A percentile compares a stretch with the other conserved stretches of the same genome.
Conservation (phyloP, 30 jellyfish, hydroid and myxozoan species). For the Clytia hemisphaerica region DNA sequence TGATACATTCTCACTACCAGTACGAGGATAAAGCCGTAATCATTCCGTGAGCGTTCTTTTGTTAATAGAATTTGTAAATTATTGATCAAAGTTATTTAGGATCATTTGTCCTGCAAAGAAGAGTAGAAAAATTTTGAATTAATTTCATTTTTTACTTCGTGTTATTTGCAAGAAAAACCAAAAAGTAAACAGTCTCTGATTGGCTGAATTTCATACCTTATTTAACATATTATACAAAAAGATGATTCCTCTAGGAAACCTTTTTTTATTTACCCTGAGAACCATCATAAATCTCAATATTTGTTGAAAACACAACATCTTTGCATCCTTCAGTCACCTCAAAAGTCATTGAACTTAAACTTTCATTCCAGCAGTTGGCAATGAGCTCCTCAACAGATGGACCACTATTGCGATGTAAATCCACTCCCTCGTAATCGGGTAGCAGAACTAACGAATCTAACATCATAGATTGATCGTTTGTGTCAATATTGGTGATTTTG, state of each 20-base stretch:
- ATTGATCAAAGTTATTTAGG: too few species aligned
- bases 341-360: background rate
- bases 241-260: background rate
- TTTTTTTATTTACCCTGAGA: conserved; percentile 39
- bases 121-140: too few species aligned
- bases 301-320: conserved; percentile 40
- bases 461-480: conserved; percentile 24
- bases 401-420: conserved; percentile 24
- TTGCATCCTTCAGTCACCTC: conserved; percentile 24
- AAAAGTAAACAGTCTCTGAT: too few species aligned
- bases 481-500: conserved; percentile 6
- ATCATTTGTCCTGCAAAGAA: too few species aligned
- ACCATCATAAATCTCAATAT: conserved; percentile 54
- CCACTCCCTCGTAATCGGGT: conserved; percentile 22
- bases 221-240: too few species aligned
- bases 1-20: background rate
- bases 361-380: conserved; percentile 45
- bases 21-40: too few species aligned
- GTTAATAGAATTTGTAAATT: too few species aligned
- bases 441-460: conserved; percentile 51
- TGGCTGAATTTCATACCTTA: too few species aligned
- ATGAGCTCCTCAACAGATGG: conserved; percentile 27
- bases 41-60: too few species aligned
- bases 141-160: too few species aligned
- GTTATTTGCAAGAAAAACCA: too few species aligned